These are phyloP conservation scores for Coregonus suidteri DNA, from an alignment of 2,797 vertebrate species.

Conservation along the genomic window DNA sequence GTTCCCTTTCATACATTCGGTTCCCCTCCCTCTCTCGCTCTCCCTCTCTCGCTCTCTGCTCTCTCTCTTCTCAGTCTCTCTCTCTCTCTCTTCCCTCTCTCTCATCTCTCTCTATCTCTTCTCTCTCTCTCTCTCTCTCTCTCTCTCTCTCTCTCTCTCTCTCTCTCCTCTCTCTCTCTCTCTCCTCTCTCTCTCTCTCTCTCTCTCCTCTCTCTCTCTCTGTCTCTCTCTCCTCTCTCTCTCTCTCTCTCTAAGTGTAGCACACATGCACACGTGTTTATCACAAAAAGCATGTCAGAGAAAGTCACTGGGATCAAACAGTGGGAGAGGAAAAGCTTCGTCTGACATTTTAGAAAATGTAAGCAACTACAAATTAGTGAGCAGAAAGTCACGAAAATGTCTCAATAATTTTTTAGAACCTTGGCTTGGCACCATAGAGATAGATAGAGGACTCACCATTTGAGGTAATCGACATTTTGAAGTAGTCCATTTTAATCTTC, in stretches of 20 bases:
- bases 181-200: background rate
- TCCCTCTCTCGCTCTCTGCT: background rate
- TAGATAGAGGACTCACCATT: too few relatives aligned
- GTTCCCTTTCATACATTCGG: conserved; percentile 28
- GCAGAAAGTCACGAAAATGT: conserved; percentile 41
- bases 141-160: too few relatives aligned
- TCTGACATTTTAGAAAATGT: conserved; percentile 52
- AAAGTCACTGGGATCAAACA: conserved; percentile 20
- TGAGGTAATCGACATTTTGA: too few relatives aligned
- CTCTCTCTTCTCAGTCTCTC: too few relatives aligned
- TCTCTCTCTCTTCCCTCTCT: background rate
- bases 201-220: too few relatives aligned
- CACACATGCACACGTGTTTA: too few relatives aligned
- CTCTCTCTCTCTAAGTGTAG: background rate
- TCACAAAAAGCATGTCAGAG: background rate
- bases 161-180: too few relatives aligned
- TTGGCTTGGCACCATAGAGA: background rate
- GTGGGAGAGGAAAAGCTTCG: conserved; percentile 26
- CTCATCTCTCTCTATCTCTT: too few relatives aligned
- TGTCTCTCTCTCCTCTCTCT: too few relatives aligned
- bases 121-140: too few relatives aligned
- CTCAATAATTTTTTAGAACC: conserved; percentile 46
- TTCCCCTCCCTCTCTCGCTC: background rate
- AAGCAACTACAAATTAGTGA: conserved; percentile 52
- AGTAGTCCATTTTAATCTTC: too few relatives aligned